Conservation (phyloP, 2,888 invertebrate genomes). For the Morpho achilles region DNA sequence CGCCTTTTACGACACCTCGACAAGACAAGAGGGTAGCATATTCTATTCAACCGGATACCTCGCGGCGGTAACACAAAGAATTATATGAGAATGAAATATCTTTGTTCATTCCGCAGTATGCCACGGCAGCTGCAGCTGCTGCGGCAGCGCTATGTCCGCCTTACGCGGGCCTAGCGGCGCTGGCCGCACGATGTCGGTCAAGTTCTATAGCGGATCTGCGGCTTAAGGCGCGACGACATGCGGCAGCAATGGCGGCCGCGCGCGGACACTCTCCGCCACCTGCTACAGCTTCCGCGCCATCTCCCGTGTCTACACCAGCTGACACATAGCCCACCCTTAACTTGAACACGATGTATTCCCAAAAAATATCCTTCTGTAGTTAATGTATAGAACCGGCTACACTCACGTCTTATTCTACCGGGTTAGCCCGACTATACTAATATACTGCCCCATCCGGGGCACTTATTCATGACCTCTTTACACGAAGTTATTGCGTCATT, state of each 20-base stretch:
- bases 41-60: too few species aligned
- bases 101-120: conserved; percentile 41
- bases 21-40: too few species aligned
- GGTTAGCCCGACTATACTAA: too few species aligned
- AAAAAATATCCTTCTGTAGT: conserved; percentile 2
- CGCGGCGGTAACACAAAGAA: too few species aligned
- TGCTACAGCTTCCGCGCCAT: conserved; percentile 34
- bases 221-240: conserved; percentile 95
- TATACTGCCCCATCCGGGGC: too few species aligned
- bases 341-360: not conserved
- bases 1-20: too few species aligned
- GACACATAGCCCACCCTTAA: conserved; percentile 51
- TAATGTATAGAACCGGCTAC: not conserved
- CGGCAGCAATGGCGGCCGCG: conserved; percentile 89
- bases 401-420: too few species aligned
- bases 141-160: conserved; percentile 83
- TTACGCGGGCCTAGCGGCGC: conserved; percentile 87
- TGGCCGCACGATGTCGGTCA: conserved; percentile 90
- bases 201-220: conserved; percentile 96
- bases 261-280: conserved; percentile 49
- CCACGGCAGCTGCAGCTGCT: conserved; percentile 69
- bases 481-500: too few species aligned
- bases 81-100: not conserved
- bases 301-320: conserved; percentile 42
- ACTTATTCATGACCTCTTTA: too few species aligned